Percentiles rank a stretch among this genome's conserved stretches.
Evolutionary conservation across 2,113 vertebrate species (phyloP).

Genomic region (Oceanodroma tethys): DNA sequence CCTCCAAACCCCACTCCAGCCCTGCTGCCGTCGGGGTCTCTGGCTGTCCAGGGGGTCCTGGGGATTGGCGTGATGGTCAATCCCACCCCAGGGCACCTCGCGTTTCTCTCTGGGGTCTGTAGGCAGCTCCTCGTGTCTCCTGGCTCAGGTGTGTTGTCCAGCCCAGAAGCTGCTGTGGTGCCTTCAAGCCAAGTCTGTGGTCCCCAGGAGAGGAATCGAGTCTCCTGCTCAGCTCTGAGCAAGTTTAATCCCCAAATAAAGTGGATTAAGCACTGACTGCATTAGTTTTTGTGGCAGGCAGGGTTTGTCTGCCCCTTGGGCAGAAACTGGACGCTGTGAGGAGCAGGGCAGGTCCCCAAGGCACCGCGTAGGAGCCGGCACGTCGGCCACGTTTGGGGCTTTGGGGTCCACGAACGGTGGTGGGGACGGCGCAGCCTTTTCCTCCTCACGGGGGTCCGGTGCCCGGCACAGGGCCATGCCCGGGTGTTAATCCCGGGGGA

Average conservation of each 20-base stretch:
- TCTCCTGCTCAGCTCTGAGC: neutral
- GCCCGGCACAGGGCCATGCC: fast-evolving
- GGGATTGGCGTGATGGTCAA: fast-evolving
- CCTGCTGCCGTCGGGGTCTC: neutral
- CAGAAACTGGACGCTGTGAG: neutral
- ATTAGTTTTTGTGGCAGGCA: fast-evolving
- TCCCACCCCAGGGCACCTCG: neutral
- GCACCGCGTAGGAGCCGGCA: fast-evolving
- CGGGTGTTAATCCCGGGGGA: neutral
- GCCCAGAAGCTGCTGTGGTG: neutral
- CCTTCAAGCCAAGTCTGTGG: neutral
- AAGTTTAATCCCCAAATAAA: neutral
- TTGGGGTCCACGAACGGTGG: fast-evolving
- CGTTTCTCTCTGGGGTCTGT: fast-evolving
- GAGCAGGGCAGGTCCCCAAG: neutral
- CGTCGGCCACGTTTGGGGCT: fast-evolving
- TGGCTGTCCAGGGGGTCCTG: fast-evolving
- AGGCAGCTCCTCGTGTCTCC: neutral
- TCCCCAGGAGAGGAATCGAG: neutral
- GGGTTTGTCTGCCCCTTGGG: neutral
- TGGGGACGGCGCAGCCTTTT: neutral
- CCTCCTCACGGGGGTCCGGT: neutral
- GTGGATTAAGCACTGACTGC: neutral
- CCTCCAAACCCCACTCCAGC: neutral
- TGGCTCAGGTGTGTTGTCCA: neutral